These are phyloP conservation scores for Mixornis gularis DNA, from an alignment of 2,113 vertebrate genomes.

Conservation along the genomic window DNA sequence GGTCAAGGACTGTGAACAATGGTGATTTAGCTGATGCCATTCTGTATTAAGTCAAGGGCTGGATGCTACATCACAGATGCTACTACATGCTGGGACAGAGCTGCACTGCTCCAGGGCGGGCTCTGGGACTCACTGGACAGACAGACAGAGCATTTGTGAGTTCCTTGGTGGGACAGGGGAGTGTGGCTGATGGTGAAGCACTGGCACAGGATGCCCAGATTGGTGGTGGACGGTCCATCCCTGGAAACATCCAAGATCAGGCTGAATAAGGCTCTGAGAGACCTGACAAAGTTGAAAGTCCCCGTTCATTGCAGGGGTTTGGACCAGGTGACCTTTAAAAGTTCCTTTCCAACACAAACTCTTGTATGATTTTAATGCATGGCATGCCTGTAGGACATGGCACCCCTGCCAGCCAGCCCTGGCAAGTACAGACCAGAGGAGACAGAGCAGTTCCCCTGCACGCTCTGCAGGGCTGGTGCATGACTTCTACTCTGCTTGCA, in stretches of 20 bases:
- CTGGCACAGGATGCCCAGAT: background rate
- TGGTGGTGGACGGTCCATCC: too few relatives aligned
- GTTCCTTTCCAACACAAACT: background rate
- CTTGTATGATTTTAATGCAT: background rate
- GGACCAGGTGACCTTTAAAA: background rate
- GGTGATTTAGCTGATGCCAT: background rate
- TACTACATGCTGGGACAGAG: background rate
- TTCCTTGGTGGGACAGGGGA: background rate
- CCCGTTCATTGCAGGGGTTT: accelerated
- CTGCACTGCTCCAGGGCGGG: background rate
- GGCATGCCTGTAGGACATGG: background rate
- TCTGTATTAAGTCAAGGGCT: background rate
- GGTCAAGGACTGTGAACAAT: background rate
- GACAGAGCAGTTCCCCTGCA: background rate
- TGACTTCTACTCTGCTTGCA: background rate
- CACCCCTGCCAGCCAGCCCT: background rate
- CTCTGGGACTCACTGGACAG: background rate
- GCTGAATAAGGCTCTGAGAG: background rate
- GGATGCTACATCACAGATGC: background rate
- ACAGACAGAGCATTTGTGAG: background rate
- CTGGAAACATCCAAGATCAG: background rate
- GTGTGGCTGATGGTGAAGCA: background rate
- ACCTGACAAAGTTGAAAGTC: too few relatives aligned
- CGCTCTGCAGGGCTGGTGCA: background rate
- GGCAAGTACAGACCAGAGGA: background rate